Evolutionary conservation across 1,140 invertebrate species (phyloP).

Genomic region (Pachyrhynchus sulphureomaculatus): DNA sequence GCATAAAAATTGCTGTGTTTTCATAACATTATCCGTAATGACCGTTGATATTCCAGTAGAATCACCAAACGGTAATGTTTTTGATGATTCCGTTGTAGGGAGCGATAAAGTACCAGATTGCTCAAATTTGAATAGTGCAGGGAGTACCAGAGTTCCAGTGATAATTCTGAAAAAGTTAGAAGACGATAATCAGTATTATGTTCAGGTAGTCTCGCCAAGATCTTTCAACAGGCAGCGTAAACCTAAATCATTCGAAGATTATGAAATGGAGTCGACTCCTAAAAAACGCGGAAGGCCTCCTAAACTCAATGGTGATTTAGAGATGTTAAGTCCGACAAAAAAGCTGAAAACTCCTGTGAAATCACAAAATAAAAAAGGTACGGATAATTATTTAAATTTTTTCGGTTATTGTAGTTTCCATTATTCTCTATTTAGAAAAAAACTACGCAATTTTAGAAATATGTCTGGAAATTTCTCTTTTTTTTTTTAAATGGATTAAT

Average conservation of each 20-base stretch:
- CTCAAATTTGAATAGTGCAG: conserved; percentile 11
- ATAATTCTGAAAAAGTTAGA: conserved; percentile 9
- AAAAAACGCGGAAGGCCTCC: not conserved
- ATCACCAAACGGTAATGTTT: conserved; percentile 8
- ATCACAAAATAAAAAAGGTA: too few relatives aligned
- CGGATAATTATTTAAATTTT: too few relatives aligned
- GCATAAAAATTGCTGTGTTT: too few relatives aligned
- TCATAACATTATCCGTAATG: not conserved
- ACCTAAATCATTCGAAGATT: not conserved
- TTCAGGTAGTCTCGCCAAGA: not conserved
- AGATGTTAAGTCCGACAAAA: conserved; percentile 14
- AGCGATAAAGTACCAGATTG: conserved; percentile 25
- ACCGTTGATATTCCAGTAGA: conserved; percentile 10
- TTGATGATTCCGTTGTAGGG: conserved; percentile 28
- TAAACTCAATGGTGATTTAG: not conserved
- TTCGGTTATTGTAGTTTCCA: too few relatives aligned
- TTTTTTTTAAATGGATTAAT: too few relatives aligned
- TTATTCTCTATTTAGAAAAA: too few relatives aligned
- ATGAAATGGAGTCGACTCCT: conserved; percentile 2
- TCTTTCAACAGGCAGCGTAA: not conserved
- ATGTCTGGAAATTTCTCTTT: too few relatives aligned
- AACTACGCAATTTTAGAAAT: too few relatives aligned
- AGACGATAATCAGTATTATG: not conserved
- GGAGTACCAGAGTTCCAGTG: not conserved
- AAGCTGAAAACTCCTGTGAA: conserved; percentile 6